These are phyloP conservation scores for Coecobrya sp. DNA, from an alignment of 2,888 invertebrate species.

Conservation along the genomic window DNA sequence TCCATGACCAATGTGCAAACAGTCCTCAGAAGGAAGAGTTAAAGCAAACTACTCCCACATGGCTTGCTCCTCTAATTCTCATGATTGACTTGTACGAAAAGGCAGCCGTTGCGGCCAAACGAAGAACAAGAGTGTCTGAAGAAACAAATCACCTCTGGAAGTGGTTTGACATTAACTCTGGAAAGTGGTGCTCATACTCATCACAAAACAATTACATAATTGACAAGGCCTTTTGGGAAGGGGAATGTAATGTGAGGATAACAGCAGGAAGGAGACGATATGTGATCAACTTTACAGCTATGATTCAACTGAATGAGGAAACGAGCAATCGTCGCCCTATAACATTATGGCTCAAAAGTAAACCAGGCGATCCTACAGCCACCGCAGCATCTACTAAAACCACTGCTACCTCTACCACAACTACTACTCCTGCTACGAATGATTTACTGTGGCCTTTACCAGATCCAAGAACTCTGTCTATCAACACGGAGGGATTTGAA, in stretches of 20 bases:
- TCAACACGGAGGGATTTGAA: conserved; percentile 36
- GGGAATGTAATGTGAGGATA: conserved; percentile 91
- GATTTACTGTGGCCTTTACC: conserved; percentile 60
- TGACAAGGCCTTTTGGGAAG: conserved; percentile 93
- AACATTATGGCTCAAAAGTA: conserved; percentile 89
- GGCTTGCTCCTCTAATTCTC: conserved; percentile 93
- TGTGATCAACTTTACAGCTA: conserved; percentile 92
- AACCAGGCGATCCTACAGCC: conserved; percentile 15
- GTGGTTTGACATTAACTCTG: conserved; percentile 94
- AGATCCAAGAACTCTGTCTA: conserved; percentile 33
- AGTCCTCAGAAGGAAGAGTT: conserved; percentile 63
- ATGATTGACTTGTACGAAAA: conserved; percentile 93
- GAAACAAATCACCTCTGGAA: conserved; percentile 90
- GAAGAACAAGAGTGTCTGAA: conserved; percentile 91
- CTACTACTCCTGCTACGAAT: not conserved
- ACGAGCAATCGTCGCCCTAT: conserved; percentile 94
- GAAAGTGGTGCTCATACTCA: conserved; percentile 93
- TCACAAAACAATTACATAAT: conserved; percentile 92
- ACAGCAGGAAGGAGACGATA: conserved; percentile 92
- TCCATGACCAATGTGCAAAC: conserved; percentile 84
- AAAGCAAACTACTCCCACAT: conserved; percentile 90
- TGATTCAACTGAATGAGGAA: conserved; percentile 93
- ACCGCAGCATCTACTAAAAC: not conserved
- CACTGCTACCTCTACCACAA: not conserved
- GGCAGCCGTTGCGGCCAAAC: conserved; percentile 91